Percentiles rank a stretch among this genome's conserved stretches.
Conservation (phyloP, 2,888 invertebrate genomes). For the Cantharis nigra region DNA sequence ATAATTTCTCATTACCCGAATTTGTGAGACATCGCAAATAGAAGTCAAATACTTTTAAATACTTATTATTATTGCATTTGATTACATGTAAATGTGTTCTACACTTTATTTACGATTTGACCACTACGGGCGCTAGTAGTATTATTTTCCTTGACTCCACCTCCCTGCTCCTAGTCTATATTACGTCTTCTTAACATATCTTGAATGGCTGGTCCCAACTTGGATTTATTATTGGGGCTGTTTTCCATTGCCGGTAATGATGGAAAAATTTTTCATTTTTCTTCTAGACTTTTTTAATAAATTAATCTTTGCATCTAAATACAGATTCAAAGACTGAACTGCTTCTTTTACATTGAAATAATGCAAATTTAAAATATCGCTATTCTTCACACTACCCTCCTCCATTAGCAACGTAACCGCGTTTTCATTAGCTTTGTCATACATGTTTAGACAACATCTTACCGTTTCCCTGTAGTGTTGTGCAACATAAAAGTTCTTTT, state of each 20-base stretch:
- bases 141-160: too few relatives aligned
- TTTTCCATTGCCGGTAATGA: not conserved
- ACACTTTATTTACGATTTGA: too few relatives aligned
- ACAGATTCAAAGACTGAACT: not conserved
- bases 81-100: too few relatives aligned
- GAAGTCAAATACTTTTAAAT: too few relatives aligned
- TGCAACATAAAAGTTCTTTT: not conserved
- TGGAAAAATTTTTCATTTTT: not conserved
- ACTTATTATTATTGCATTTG: too few relatives aligned
- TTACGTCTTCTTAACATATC: not conserved
- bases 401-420: not conserved
- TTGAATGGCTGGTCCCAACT: not conserved
- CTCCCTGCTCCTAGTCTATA: too few relatives aligned
- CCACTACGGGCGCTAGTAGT: too few relatives aligned
- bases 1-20: too few relatives aligned
- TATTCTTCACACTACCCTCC: not conserved
- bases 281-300: not conserved
- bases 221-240: not conserved
- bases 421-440: not conserved
- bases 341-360: not conserved
- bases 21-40: too few relatives aligned
- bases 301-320: not conserved
- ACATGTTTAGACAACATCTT: not conserved
- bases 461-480: not conserved
- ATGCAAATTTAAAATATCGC: not conserved